Evolutionary conservation across 2,797 vertebrate species (phyloP), one percentile per base, ranked within the genome.

Genomic region (Chaetophractus vellerosus): DNA sequence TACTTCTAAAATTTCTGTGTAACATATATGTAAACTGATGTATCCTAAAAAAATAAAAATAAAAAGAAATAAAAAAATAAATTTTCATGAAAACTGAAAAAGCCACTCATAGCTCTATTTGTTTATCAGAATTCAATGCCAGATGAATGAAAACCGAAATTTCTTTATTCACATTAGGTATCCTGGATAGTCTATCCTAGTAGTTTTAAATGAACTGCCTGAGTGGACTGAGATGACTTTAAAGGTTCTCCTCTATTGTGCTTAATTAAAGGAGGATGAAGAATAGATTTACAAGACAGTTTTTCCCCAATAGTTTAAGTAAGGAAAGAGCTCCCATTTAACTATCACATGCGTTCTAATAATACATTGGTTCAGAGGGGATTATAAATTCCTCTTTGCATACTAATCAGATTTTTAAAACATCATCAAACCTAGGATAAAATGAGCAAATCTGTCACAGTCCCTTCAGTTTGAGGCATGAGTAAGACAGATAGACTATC

Each of bases 131-230:
- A n/a, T n/a, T n/a, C n/a, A n/a, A n/a, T n/a, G n/a, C n/a, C n/a
- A n/a, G n/a, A n/a, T n/a, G n/a, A n/a, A n/a, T n/a, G n/a, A 76
- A 92, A 94, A 36, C n/a, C 2, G 48, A 45, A 82, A 79, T 88
- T 92, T 93, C 83, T 80, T 83, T 72, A 75, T 69, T 66, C 3
- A 45, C 59, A 36, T 89, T 71, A 94, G 84, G n/a, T 90, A 68
- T 81, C 45, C 55, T 57, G 71, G 28, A 9, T 66, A 63, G n/a
- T 41, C 18, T 85, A 57, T 81, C 41, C 18, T 87, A 90, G 93
- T 94, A 90, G 90, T 90, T 95, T 96, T 93, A 92, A 93, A 96
- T 95, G 95, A 94, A 76, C 45, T 71, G 69, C 41, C 59, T 64
- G 55, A 95, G 24, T 88, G 81, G 48, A 48, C 55, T 95, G 76